Evolutionary conservation across 2,113 vertebrate species (phyloP).

Genomic region (Sciurus niger): DNA sequence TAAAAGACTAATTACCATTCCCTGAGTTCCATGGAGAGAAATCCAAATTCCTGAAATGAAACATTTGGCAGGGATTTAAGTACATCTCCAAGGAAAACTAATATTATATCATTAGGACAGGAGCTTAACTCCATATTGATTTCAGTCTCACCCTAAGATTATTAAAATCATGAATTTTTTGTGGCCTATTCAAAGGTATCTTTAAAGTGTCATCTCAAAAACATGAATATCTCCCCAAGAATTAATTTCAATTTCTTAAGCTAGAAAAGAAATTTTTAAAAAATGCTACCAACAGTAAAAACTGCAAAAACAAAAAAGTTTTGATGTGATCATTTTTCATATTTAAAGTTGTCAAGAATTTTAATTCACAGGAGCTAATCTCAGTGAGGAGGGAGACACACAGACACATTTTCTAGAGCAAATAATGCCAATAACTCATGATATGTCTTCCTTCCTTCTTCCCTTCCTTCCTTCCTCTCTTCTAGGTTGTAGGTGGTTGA

Average conservation of each 20-base stretch:
- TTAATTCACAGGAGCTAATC: not conserved
- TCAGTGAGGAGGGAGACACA: not conserved
- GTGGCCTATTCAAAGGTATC: not conserved
- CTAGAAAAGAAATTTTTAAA: not conserved
- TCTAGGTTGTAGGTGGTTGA: not conserved
- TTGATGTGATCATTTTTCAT: not conserved
- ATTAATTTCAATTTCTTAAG: not conserved
- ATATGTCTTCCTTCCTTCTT: not conserved
- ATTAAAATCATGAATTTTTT: not conserved
- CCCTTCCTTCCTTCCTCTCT: not conserved
- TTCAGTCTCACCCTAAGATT: not conserved
- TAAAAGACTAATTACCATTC: not conserved
- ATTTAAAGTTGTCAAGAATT: not conserved
- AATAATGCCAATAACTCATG: not conserved
- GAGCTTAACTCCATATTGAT: not conserved
- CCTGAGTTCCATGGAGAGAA: not conserved
- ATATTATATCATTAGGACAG: not conserved
- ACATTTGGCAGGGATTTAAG: not conserved
- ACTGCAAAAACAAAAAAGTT: not conserved
- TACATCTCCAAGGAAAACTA: slow-evolving; percentile 1
- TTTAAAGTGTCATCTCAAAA: not conserved
- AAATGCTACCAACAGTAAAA: not conserved
- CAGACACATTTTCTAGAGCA: not conserved
- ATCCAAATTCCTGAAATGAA: not conserved
- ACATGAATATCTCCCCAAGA: not conserved